Evolutionary conservation across 2,888 invertebrate genomes (phyloP), one percentile per base, ranked within the genome.

Genomic region (Acanthosepion esculentum): DNA sequence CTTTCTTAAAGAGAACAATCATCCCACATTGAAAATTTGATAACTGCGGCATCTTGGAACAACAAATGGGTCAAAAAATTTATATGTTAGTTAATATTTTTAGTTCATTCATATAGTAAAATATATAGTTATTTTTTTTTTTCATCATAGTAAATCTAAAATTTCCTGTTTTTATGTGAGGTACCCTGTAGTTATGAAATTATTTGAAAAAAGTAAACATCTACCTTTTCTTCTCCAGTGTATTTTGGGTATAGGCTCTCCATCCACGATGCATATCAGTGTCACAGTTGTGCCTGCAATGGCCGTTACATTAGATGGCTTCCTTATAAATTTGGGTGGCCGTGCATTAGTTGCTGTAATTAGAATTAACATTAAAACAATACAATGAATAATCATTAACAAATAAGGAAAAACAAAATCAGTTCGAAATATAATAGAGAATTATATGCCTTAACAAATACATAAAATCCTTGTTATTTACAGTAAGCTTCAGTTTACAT

Each of bases 211-310:
- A 23, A 78, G 3, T 15, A 33, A 78, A 78, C 2, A n/a, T 92
- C 94, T 95, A 96, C 96, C 96, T 95, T 95, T 95, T 95, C 95
- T 95, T 41, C 94, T 96, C 98, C 98, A 98, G 95, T 97, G 96
- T 95, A 98, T 98, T 97, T 97, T 97, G 94, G 98, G 98, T 95
- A 97, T 97, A n/a, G 98, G 98, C 97, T 98, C 98, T 41, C 98
- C 98, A n/a, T 97, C 97, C 20, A 98, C 98, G 48, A 98, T 98
- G 96, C 98, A 98, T 94, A 98, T 98, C 95, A 98, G 97, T 48
- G 98, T 97, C 59, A 98, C 97, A 94, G 97, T 97, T 92, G 98
- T 97, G 26, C 98, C 98, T 94, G 97, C 96, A 6, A 97, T 96
- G 41, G 97, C 98, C 96, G 96, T 97, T 94, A 97, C 96, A 95